Percentiles rank a stretch among this genome's conserved stretches.
Evolutionary conservation across 1,140 invertebrate genomes (phyloP).

Genomic region (Aphelinus certus): DNA sequence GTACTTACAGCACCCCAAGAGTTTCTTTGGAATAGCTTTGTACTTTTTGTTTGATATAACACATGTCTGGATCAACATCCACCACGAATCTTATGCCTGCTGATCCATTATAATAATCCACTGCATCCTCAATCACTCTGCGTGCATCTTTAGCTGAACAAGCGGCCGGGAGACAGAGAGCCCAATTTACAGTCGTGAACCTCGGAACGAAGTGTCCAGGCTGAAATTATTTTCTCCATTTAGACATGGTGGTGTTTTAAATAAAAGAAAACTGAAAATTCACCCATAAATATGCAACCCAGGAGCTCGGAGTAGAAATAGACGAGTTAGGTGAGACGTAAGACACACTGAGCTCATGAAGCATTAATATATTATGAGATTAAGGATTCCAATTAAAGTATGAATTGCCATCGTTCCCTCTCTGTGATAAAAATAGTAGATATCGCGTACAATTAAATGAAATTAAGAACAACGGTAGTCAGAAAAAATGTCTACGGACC

Average conservation of each 20-base stretch:
- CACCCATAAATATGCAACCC: no score
- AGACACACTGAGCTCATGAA: no score
- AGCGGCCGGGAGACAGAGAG: conserved; percentile 72
- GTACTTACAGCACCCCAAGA: conserved; percentile 60
- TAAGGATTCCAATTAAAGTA: no score
- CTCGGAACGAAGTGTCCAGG: conserved; percentile 75
- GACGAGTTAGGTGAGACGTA: conserved; percentile 11
- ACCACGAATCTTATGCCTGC: conserved; percentile 68
- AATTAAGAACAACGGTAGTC: no score
- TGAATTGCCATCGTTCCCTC: no score
- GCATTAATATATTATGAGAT: no score
- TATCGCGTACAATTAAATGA: no score
- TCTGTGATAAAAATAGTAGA: no score
- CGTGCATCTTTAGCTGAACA: conserved; percentile 71
- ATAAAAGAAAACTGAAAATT: not conserved
- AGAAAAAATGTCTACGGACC: no score
- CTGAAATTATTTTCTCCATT: conserved; percentile 57
- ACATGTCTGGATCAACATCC: conserved; percentile 70
- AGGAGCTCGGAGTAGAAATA: not conserved
- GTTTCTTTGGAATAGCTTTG: conserved; percentile 60
- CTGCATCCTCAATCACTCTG: conserved; percentile 66
- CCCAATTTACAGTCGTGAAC: conserved; percentile 76
- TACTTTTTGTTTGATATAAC: conserved; percentile 65
- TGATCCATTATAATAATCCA: conserved; percentile 69
- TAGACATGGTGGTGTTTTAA: conserved; percentile 25